Base-by-base conservation (phyloP, 2,797 vertebrate genomes). In the Myiotriccus ornatus region DNA sequence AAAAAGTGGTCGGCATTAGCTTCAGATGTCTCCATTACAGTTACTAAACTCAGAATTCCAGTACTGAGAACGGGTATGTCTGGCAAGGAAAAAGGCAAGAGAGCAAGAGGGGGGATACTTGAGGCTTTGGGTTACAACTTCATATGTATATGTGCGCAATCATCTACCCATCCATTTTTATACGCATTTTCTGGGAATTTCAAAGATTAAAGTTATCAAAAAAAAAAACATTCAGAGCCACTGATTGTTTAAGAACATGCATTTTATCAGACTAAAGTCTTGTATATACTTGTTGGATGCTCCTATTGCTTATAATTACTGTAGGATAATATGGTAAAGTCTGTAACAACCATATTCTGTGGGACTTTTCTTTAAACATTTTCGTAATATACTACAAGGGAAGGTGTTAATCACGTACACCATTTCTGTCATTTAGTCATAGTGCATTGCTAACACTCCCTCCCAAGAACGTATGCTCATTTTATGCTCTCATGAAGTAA, bases 71-170 rank as follows among this genome's bases (percentile, higher is more conserved):
- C 25, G 9, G 6, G 6, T 57, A 65, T 92, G 4, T 50, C 64
- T 44, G 41, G 15, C 5, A 75, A 88, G n/a, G 1, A 53, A 74
- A 71, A 75, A 46, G 18, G 7, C 7, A 78, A 28, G 15, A 84
- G 14, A 68, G 8, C n/a, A 78, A 81, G 16, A 73, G 7, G 10
- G 87, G 67, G 9, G 17, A 43, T 62, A 57, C 35, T 79, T 62
- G 35, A 84, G 23, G 6, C 9, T 80, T n/a, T 91, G 32, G 11
- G 63, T 84, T 95, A 92, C 74, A 89, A 41, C 6, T 27, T 78
- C 21, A 39, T 1, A 0, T 24, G 5, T 57, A 8, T 30, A 44
- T 27, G 3, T 64, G 52, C 37, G 25, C 9, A 3, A 3, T 55
- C 16, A 46, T 62, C 50, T 46, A 37, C 39, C 8, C 18, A 55